Conservation (phyloP, 2,113 vertebrate genomes). For the Melanotaenia duboulayi region DNA sequence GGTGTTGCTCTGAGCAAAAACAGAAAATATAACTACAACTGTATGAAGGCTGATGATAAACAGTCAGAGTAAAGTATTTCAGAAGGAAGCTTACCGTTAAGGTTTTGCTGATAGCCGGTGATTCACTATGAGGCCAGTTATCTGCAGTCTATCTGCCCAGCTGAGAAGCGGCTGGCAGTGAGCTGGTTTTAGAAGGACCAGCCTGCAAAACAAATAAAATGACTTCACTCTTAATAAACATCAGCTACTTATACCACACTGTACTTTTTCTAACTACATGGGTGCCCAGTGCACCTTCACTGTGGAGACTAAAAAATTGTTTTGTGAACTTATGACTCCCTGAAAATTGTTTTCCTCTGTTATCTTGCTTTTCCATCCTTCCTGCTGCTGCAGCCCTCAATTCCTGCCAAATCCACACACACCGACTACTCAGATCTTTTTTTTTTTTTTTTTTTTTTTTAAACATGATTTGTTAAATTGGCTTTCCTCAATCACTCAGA, state of each 20-base stretch:
- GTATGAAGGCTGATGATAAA: rapidly evolving
- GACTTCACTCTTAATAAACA: background rate
- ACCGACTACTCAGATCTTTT: background rate
- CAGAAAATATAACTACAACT: no score
- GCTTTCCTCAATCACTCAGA: background rate
- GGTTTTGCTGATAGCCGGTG: slow-evolving; percentile 24
- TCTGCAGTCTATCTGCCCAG: slow-evolving; percentile 16
- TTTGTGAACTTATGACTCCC: slow-evolving; percentile 20
- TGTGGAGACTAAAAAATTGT: background rate
- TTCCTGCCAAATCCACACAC: slow-evolving; percentile 26
- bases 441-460: rapidly evolving
- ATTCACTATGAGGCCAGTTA: background rate
- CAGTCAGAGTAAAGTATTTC: background rate
- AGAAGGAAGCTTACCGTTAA: slow-evolving; percentile 18
- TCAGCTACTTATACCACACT: background rate
- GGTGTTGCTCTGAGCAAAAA: background rate
- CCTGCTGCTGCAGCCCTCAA: slow-evolving; percentile 51
- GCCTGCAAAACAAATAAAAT: slow-evolving; percentile 35
- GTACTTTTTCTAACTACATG: background rate
- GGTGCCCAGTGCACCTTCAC: background rate
- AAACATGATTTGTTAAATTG: background rate
- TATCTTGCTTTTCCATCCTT: slow-evolving; percentile 57
- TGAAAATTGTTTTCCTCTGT: slow-evolving; percentile 33
- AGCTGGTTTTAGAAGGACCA: background rate
- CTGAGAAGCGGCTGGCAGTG: background rate